Conservation (phyloP, 2,797 vertebrate species). For the Sebastes trivittatus region DNA sequence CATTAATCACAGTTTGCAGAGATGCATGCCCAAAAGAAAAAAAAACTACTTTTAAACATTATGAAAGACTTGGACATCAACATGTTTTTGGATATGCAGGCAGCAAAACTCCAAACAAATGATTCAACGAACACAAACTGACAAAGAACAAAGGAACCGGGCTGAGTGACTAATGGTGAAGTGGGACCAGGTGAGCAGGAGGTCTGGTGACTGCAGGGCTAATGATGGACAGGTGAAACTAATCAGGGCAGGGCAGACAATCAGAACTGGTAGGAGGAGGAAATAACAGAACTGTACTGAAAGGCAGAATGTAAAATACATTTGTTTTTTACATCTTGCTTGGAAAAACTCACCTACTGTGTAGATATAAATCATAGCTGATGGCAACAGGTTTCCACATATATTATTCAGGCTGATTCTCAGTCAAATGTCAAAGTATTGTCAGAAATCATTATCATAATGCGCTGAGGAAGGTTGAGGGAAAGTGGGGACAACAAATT, state of each 20-base stretch:
- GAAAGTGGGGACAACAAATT: too few species aligned
- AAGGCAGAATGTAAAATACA: background rate
- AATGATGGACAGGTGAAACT: background rate
- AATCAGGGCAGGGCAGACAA: background rate
- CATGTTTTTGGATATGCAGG: background rate
- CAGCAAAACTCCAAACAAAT: background rate
- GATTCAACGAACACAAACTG: background rate
- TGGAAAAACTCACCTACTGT: background rate
- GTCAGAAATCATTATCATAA: background rate
- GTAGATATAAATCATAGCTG: background rate
- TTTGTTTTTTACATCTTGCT: background rate
- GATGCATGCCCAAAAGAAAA: background rate
- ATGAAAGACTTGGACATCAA: background rate
- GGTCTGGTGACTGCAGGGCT: background rate
- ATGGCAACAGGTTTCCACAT: background rate
- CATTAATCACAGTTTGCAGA: background rate
- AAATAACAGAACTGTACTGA: background rate
- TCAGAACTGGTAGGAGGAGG: background rate
- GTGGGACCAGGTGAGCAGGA: background rate
- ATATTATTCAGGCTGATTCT: background rate
- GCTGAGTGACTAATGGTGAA: background rate
- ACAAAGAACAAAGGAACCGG: background rate
- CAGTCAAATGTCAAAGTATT: background rate
- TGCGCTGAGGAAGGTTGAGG: background rate
- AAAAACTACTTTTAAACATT: background rate